phyloP scores from a whole-genome alignment of 2,888 invertebrate genomes.

The Limulus polyphemus region DNA sequence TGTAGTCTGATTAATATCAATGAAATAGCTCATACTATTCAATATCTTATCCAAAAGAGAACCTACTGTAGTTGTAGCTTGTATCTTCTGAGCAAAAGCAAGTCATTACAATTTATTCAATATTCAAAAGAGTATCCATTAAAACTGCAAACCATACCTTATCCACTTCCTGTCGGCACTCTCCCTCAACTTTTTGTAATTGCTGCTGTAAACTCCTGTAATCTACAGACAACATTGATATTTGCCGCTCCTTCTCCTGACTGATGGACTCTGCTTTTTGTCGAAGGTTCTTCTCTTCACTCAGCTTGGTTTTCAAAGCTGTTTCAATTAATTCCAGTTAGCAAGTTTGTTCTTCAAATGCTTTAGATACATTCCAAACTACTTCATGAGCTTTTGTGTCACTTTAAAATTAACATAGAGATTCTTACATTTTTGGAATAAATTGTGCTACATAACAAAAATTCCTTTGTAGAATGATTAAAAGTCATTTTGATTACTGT shows the following conservation, averaged over 20 bases:
- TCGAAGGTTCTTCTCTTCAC: slow-evolving; percentile 74
- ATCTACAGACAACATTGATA: slow-evolving; percentile 88
- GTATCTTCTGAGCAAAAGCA: too few species aligned
- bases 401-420: not conserved
- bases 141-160: slow-evolving; percentile 42
- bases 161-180: slow-evolving; percentile 73
- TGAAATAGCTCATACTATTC: too few species aligned
- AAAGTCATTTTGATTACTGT: too few species aligned
- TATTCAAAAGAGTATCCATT: not conserved
- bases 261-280: slow-evolving; percentile 60
- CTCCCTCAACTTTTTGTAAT: slow-evolving; percentile 78
- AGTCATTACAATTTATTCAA: not conserved
- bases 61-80: too few species aligned
- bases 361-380: slow-evolving; percentile 3
- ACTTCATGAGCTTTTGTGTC: not conserved
- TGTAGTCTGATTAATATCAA: too few species aligned
- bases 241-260: slow-evolving; percentile 85
- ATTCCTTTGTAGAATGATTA: too few species aligned
- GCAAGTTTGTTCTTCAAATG: slow-evolving; percentile 4
- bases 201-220: slow-evolving; percentile 81
- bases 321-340: slow-evolving; percentile 21
- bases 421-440: too few species aligned
- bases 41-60: too few species aligned
- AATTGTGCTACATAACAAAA: too few species aligned
- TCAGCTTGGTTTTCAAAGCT: slow-evolving; percentile 82